These are phyloP conservation scores for Pomacea canaliculata DNA, from an alignment of 2,888 invertebrate genomes.

Conservation along the genomic window DNA sequence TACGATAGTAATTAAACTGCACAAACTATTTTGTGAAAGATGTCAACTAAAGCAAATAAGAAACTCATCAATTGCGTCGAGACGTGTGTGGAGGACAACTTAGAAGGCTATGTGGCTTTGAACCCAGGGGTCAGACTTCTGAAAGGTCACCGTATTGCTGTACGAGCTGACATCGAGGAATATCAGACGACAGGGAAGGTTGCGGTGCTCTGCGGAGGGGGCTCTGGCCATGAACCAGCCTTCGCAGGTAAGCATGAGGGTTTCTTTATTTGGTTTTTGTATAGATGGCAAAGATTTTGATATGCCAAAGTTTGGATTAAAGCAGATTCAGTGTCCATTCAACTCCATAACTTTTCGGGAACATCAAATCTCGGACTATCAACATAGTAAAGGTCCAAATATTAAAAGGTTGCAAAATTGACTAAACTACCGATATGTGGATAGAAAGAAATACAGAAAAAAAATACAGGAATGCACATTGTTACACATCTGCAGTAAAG, in stretches of 20 bases:
- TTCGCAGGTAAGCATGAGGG: constrained; percentile 66
- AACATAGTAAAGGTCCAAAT: too few relatives aligned
- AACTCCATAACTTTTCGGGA: too few relatives aligned
- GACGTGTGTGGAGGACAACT: constrained; percentile 68
- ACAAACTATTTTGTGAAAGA: neutral
- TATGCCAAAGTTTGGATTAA: too few relatives aligned
- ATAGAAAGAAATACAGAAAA: too few relatives aligned
- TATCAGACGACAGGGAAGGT: constrained; percentile 72
- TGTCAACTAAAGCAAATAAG: constrained; percentile 35
- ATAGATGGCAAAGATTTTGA: too few relatives aligned
- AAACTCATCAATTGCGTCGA: constrained; percentile 58
- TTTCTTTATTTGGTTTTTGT: too few relatives aligned
- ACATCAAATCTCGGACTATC: too few relatives aligned
- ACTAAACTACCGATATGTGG: too few relatives aligned
- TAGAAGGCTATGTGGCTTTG: constrained; percentile 74
- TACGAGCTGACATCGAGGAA: constrained; percentile 71
- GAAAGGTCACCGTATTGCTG: constrained; percentile 74
- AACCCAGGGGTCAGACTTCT: constrained; percentile 73
- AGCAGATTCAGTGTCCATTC: too few relatives aligned
- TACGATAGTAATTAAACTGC: neutral
- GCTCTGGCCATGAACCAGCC: constrained; percentile 86
- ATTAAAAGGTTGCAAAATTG: too few relatives aligned
- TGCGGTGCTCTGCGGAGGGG: constrained; percentile 81
- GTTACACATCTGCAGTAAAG: too few relatives aligned
- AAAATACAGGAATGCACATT: too few relatives aligned